Conservation (phyloP, 2,888 invertebrate species). For the Cryptus viduatorius region DNA sequence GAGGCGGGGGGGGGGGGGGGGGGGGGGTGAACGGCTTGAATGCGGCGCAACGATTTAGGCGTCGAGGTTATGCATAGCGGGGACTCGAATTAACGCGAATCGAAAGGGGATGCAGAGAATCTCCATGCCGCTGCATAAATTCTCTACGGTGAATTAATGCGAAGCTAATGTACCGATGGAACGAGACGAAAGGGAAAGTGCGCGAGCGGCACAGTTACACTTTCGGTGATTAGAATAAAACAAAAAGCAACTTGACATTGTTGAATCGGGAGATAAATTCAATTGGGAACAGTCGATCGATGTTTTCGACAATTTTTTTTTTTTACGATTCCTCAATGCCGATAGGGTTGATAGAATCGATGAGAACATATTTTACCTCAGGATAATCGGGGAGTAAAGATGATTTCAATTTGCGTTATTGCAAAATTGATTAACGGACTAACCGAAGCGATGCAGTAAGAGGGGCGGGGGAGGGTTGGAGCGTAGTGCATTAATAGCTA, state of each 20-base stretch:
- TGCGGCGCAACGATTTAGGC: slow-evolving; percentile 49
- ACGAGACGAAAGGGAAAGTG: slow-evolving; percentile 18
- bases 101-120: slow-evolving; percentile 38
- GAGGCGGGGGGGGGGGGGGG: too few species aligned
- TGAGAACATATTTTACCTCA: not conserved
- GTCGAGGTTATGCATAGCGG: slow-evolving; percentile 53
- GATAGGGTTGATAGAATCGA: too few species aligned
- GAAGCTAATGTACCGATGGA: slow-evolving; percentile 27
- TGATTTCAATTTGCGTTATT: slow-evolving; percentile 52
- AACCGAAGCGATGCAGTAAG: slow-evolving; percentile 53
- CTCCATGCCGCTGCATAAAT: slow-evolving; percentile 76
- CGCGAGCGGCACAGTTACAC: not conserved
- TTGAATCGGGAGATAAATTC: not conserved
- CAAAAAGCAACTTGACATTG: not conserved
- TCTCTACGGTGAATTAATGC: slow-evolving; percentile 70
- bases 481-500: slow-evolving; percentile 49
- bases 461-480: slow-evolving; percentile 39
- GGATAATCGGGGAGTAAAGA: not conserved
- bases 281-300: not conserved
- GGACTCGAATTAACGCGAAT: slow-evolving; percentile 52
- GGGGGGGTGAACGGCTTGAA: not conserved
- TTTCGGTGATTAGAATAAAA: not conserved
- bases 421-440: slow-evolving; percentile 60
- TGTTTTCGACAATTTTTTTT: too few species aligned
- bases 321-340: too few species aligned